Evolutionary conservation across 2,888 invertebrate species (phyloP), one percentile per base, ranked within the genome.

Genomic region (Cremastobaeus sp.): DNA sequence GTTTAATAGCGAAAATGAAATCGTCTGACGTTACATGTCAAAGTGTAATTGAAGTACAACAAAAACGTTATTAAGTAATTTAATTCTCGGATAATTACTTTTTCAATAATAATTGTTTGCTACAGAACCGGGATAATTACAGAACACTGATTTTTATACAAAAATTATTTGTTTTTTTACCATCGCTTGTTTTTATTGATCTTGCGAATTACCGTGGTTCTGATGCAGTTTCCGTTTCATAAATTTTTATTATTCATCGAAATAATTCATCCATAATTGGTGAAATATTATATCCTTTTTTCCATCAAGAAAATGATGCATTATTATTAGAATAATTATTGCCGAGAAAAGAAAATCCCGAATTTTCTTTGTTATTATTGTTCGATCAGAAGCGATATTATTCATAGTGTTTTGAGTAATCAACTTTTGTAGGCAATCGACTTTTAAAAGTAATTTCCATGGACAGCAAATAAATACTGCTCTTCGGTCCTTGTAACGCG

Each of bases 401-500:
- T n/a, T n/a, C n/a, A n/a, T n/a, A n/a, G n/a, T n/a, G 6, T 35
- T 34, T 34, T 34, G 14, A 37, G 18, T 41, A 41, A 41, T 41
- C 11, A 11, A n/a, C n/a, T 8, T 21, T n/a, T 25, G 9, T 14
- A 3, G n/a, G n/a, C n/a, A n/a, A n/a, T n/a, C 43, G 47, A 54
- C n/a, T n/a, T n/a, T n/a, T 39, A 5, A 43, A 43, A 55, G 20
- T 32, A 43, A 32, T 30, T 39, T 54, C 30, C 28, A 15, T 14
- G 14, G 18, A 34, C 20, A 28, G 11, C 11, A 55, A 55, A 55
- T 55, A 32, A 55, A 55, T 43, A 21, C 12, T n/a, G 21, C 34
- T 32, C 43, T 30, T 20, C 43, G 32, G 43, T 55, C 41, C 21
- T 55, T 32, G 43, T 43, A 32, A 32, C 43, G 1, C 2, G 32